These are phyloP conservation scores for Drosophila gaucha DNA, from an alignment of 2,888 invertebrate species.

Conservation along the genomic window DNA sequence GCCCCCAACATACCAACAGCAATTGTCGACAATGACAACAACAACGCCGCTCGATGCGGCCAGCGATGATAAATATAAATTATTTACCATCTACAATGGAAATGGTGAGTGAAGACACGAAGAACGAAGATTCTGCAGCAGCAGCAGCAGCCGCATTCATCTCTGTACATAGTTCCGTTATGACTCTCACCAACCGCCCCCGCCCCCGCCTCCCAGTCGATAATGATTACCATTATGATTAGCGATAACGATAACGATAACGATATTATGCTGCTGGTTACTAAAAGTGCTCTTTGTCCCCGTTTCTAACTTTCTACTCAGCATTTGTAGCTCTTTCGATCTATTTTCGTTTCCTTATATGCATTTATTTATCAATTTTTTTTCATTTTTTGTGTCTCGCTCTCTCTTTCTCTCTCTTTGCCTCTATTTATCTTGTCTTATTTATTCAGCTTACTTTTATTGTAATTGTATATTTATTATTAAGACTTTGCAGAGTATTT, in stretches of 20 bases:
- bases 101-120: constrained; percentile 83
- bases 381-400: background rate
- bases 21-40: constrained; percentile 72
- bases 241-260: constrained; percentile 19
- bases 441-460: constrained; percentile 5
- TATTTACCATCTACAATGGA: constrained; percentile 85
- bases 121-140: constrained; percentile 6
- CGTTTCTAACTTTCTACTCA: constrained; percentile 5
- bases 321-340: constrained; percentile 7
- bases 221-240: background rate
- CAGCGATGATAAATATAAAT: constrained; percentile 84
- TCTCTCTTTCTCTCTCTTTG: background rate
- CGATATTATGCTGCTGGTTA: constrained; percentile 32
- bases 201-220: background rate
- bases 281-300: constrained; percentile 23
- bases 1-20: constrained; percentile 76
- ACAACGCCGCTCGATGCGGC: constrained; percentile 69
- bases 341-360: too few species aligned
- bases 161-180: background rate
- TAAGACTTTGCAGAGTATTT: constrained; percentile 10
- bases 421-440: background rate
- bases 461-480: background rate
- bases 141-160: constrained; percentile 4
- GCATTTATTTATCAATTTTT: constrained; percentile 4
- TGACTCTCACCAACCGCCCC: too few species aligned